Evolutionary conservation across 2,888 invertebrate species (phyloP).

Genomic region (Eupithecia pulchellata): DNA sequence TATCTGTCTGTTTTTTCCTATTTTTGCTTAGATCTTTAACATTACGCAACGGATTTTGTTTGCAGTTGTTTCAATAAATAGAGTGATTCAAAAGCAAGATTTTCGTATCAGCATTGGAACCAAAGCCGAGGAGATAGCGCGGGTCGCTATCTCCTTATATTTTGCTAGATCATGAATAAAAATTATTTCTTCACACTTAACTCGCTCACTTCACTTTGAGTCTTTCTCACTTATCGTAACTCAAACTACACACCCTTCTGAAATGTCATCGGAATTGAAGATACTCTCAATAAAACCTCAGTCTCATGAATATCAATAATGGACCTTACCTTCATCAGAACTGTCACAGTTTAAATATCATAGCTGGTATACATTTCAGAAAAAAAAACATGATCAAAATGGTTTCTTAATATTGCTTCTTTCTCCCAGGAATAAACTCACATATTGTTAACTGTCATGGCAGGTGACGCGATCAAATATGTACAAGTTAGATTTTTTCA

Average conservation of each 20-base stretch:
- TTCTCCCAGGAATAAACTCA: not conserved
- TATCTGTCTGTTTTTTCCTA: too few species aligned
- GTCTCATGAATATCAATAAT: constrained; percentile 27
- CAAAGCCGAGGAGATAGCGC: too few species aligned
- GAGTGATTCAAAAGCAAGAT: too few species aligned
- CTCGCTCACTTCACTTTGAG: too few species aligned
- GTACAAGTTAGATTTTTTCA: not conserved
- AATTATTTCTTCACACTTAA: too few species aligned
- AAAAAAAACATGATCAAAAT: not conserved
- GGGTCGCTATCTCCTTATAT: too few species aligned
- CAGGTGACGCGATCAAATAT: not conserved
- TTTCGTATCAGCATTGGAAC: too few species aligned
- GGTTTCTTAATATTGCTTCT: not conserved
- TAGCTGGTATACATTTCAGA: not conserved
- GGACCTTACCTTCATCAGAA: constrained; percentile 11
- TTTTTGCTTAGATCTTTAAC: too few species aligned
- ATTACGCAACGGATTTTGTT: too few species aligned
- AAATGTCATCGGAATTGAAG: constrained; percentile 5
- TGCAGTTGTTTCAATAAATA: too few species aligned
- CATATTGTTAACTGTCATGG: not conserved
- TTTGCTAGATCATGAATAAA: too few species aligned
- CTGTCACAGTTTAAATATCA: not conserved
- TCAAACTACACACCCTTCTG: constrained; percentile 1
- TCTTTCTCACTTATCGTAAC: not conserved
- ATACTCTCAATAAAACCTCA: constrained; percentile 16